Base-by-base conservation (phyloP, 2,888 invertebrate genomes). In the Suillia variegata region DNA sequence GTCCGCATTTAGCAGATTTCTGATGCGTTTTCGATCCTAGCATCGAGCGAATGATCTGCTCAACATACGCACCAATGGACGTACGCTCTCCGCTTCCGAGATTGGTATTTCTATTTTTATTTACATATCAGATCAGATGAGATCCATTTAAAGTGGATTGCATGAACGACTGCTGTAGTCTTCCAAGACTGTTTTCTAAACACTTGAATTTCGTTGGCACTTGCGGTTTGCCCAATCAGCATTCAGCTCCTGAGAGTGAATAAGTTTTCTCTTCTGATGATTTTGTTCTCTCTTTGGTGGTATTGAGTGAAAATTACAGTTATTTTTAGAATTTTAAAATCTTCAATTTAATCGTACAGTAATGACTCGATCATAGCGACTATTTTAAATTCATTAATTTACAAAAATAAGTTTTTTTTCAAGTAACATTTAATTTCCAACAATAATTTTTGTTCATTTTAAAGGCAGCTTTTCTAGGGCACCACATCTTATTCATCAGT, bases 31-130 rank as follows among this genome's bases (percentile, higher is more conserved):
- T n/a, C n/a, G n/a, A n/a, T n/a, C n/a, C n/a, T n/a, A n/a, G n/a
- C n/a, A n/a, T n/a, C 48, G 18, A 48, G 18, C 48, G 18, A 48
- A 48, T 5, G n/a, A 26, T 26, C 51, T 24, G 51, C 13, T 20
- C 24, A 15, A 22, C 17, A 50, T 33, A 57, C 45, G 51, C 45
- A 57, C 13, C 50, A 33, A 15, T 22, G 20, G 13, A 13, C 8
- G 47, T 47, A 10, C 38, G 47, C 53, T 33, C 47, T 48, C 34
- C 24, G 13, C 38, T 55, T 33, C 4, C 38, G 15, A 38, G 6
- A 38, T n/a, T n/a, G 38, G 3, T 38, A 4, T 13, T 10, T 52
- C 52, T 57, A 52, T 57, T 57, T 57, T 47, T 57, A 21, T 52
- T 52, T 18, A 12, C 26, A 26, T 52, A 21, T 51, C 45, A 15